phyloP scores from a whole-genome alignment of 2,113 vertebrate species.

The Scopus umbretta region DNA sequence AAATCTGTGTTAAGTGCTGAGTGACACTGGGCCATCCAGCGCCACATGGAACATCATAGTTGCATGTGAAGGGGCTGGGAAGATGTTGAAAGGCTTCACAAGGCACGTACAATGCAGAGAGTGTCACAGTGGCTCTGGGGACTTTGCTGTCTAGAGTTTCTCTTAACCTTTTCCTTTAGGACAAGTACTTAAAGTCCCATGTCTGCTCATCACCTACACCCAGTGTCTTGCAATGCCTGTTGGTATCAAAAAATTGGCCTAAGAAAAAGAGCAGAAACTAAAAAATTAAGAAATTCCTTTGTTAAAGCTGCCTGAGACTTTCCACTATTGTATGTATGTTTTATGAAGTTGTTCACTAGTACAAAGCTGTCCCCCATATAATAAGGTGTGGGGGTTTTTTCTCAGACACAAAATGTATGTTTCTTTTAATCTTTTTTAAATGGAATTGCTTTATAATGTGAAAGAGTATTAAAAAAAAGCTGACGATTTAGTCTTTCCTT shows the following conservation, averaged over 20 bases:
- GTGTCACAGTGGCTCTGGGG: neutral
- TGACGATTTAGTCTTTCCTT: neutral
- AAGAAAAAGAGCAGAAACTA: neutral
- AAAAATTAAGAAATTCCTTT: neutral
- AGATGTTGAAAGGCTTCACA: neutral
- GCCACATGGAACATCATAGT: neutral
- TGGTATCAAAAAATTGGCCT: neutral
- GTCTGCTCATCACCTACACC: neutral
- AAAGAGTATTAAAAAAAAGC: neutral
- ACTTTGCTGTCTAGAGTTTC: neutral
- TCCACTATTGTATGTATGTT: neutral
- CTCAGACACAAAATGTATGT: neutral
- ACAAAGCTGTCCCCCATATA: neutral
- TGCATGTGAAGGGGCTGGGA: neutral
- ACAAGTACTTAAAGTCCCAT: neutral
- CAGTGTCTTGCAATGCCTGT: neutral
- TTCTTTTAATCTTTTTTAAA: neutral
- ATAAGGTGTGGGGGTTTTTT: neutral
- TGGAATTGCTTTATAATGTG: neutral
- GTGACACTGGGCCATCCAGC: neutral
- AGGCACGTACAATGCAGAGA: fast-evolving
- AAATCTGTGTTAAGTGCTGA: neutral
- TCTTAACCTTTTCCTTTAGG: neutral
- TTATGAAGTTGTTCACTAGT: neutral
- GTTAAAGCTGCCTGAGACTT: neutral